Evolutionary conservation across 2,113 vertebrate genomes (phyloP).

Genomic region (Rhadina sibilatrix): DNA sequence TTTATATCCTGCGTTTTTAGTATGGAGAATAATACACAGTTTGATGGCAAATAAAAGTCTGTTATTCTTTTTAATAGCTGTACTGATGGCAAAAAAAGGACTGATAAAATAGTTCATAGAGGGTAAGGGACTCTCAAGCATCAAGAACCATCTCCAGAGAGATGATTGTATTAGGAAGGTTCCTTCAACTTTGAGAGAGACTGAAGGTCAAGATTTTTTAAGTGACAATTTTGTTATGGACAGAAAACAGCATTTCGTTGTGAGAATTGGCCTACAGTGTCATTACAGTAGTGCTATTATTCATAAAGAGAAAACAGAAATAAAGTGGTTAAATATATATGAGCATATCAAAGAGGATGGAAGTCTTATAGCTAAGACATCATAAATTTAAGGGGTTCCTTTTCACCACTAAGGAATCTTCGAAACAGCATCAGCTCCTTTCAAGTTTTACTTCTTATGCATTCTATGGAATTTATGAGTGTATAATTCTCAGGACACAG

Average conservation of each 20-base stretch:
- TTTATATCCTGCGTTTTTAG: slow-evolving; percentile 27
- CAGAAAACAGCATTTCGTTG: background rate
- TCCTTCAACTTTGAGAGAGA: background rate
- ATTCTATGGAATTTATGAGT: background rate
- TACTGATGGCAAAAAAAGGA: background rate
- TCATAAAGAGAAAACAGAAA: background rate
- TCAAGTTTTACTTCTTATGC: background rate
- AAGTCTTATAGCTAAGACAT: background rate
- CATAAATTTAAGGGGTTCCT: background rate
- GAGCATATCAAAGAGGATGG: background rate
- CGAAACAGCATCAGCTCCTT: background rate
- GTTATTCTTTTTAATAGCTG: background rate
- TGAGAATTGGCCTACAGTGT: background rate
- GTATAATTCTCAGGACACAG: background rate
- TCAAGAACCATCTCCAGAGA: background rate
- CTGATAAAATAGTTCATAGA: background rate
- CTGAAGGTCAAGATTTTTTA: background rate
- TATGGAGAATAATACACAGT: background rate
- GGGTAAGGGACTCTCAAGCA: background rate
- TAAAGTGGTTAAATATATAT: background rate
- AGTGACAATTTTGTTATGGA: background rate
- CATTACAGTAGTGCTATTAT: background rate
- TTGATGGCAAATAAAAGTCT: background rate
- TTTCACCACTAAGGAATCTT: background rate
- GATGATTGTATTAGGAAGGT: background rate